phyloP scores from a whole-genome alignment of 1,140 invertebrate genomes.

The Brachionus koreanus region DNA sequence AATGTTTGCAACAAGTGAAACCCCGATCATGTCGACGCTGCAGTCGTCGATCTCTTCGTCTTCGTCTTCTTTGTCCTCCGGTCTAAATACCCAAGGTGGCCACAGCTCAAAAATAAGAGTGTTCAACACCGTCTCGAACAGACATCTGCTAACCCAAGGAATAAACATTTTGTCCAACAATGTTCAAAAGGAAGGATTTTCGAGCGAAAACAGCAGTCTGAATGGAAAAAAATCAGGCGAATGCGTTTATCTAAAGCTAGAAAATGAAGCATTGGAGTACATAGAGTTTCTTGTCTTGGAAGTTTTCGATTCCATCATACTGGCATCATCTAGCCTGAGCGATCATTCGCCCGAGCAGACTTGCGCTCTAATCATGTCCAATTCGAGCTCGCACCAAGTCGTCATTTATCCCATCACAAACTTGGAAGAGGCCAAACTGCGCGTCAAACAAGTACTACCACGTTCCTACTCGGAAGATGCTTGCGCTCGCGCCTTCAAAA shows the following conservation, averaged over 20 bases:
- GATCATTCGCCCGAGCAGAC: background rate
- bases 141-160: background rate
- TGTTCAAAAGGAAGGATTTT: constrained; percentile 6
- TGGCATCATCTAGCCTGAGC: constrained; percentile 20
- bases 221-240: constrained; percentile 9
- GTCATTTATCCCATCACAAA: constrained; percentile 32
- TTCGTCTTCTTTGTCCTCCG: background rate
- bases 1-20: background rate
- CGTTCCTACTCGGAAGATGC: constrained; percentile 3
- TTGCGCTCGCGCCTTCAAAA: background rate
- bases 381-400: background rate
- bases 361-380: constrained; percentile 4
- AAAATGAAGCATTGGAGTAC: constrained; percentile 29
- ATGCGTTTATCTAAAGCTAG: background rate
- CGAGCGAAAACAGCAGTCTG: background rate
- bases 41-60: background rate
- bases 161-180: constrained; percentile 11
- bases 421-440: constrained; percentile 18
- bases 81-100: background rate
- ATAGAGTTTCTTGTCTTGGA: constrained; percentile 25
- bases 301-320: background rate
- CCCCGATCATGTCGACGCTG: background rate
- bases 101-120: background rate
- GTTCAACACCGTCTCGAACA: background rate
- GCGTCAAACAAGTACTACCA: constrained; percentile 1